Evolutionary conservation across 1,140 invertebrate genomes (phyloP), one percentile per base, ranked within the genome.

Genomic region (Aphelinus certus): DNA sequence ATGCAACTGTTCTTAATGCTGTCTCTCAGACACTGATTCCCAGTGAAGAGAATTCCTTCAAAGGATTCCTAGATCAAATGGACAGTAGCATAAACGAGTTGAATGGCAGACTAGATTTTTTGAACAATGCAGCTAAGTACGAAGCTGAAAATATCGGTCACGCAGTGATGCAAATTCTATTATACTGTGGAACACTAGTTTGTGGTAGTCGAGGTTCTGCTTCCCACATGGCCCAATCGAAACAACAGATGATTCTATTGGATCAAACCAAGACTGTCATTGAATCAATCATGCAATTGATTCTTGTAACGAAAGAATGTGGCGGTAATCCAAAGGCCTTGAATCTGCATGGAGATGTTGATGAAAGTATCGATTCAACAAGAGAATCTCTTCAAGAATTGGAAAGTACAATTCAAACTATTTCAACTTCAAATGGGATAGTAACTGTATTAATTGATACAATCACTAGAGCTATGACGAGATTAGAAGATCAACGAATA

Each of bases 91-190:
- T 92, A 0, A 91, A 90, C 45, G 95, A 96, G 82, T 89, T 97
- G 77, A 83, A 91, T 65, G 93, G 96, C 76, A 93, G 94, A 55
- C 88, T 98, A 67, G 96, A 97, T 78, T 92, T 93, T 6, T 88
- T 98, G 45, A 88, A 94, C 4, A 87, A 90, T 43, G 95, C 97
- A 47, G 97, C 95, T 6, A 96, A 95, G 84, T 92, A 91, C 69
- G 96, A 98, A 88, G 95, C 97, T 1, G 97, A 99, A 88, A 95
- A 96, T 81, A 91, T 99, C 49, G 97, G 97, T 0, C 96, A 98
- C 83, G 89, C 92, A 46, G 94, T 97, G 0, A 92, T 91, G 47
- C 94, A 97, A 82, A 90, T 98, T 82, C 91, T 93, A 0, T 90
- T 91, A 53, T 96, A 95, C 80, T 93, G 95, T 79, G 95, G 97